Base-by-base conservation (phyloP, 2,888 invertebrate species). In the Gymnosoma rotundatum region DNA sequence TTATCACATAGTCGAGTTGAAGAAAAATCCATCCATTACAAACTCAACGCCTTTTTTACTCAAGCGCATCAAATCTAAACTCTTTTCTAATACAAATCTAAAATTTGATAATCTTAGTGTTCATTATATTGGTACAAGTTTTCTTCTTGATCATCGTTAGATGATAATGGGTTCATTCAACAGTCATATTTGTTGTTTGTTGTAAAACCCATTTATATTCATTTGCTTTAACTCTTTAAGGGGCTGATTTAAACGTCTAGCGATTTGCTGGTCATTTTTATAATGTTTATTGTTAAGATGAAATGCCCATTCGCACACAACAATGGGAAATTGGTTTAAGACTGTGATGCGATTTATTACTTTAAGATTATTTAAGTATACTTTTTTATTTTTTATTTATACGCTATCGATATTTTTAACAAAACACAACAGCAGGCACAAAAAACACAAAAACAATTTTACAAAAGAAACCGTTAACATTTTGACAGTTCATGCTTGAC, bases 401-500 rank as follows among this genome's bases (percentile, higher is more conserved):
- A n/a, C n/a, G n/a, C n/a, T n/a, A n/a, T n/a, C n/a, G n/a, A 70
- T 18, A 21, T 50, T 75, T 48, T 66, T 9, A 56, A 61, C 38
- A 48, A 58, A 48, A 64, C 45, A 58, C 73, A 63, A 63, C 58
- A 25, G 36, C 58, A 60, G 18, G 25, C 25, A 25, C 16, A 54
- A 25, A 25, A 25, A 25, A 25, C 1, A 25, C 25, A 60, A 42
- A 48, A 73, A 50, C 10, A 48, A 56, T 38, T 6, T 18, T 4
- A 54, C n/a, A 18, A 54, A 12, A 32, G 25, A 76, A 81, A 86
- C 83, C 85, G 83, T 86, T 85, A 86, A 86, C 83, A 86, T 87
- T 86, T 86, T 86, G 87, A 86, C 87, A 87, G 83, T 86, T 86
- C 86, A 87, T 87, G 87, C 78, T 87, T 87, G 87, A 87, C 87